These are phyloP conservation scores for Pachyramphus minor DNA, from an alignment of 2,113 vertebrate species.

Conservation along the genomic window DNA sequence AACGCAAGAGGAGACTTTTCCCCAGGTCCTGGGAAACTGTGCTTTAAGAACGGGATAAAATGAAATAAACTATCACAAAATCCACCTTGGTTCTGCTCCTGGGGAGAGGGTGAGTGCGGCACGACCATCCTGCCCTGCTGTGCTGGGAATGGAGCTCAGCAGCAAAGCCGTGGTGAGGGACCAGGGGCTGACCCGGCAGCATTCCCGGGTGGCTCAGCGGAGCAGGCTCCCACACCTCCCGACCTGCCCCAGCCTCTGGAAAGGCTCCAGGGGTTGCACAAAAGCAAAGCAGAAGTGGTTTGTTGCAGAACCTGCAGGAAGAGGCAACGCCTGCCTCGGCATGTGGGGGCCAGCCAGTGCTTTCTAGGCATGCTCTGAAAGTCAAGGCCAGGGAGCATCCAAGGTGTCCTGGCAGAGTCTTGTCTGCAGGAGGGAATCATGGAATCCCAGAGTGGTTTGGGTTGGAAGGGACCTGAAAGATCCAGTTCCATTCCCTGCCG, in stretches of 20 bases:
- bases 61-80: neutral
- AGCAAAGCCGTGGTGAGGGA: accelerated
- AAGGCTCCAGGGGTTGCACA: constrained; percentile 20
- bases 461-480: neutral
- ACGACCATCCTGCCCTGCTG: accelerated
- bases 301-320: constrained; percentile 34
- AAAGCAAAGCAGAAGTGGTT: neutral
- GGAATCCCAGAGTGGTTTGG: neutral
- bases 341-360: neutral
- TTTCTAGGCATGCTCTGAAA: neutral
- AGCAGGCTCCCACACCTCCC: neutral
- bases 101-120: neutral
- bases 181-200: accelerated
- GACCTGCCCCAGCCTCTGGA: constrained; percentile 2
- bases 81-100: neutral
- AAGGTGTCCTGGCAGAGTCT: neutral
- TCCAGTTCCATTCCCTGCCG: accelerated
- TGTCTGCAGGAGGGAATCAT: neutral
- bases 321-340: neutral
- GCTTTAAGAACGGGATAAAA: accelerated
- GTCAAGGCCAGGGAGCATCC: neutral
- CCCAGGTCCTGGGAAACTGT: neutral
- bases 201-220: accelerated
- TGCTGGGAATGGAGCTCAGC: neutral
- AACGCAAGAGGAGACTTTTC: accelerated